phyloP scores from a whole-genome alignment of 2,888 invertebrate species.

The Tachystola acroxantha region DNA sequence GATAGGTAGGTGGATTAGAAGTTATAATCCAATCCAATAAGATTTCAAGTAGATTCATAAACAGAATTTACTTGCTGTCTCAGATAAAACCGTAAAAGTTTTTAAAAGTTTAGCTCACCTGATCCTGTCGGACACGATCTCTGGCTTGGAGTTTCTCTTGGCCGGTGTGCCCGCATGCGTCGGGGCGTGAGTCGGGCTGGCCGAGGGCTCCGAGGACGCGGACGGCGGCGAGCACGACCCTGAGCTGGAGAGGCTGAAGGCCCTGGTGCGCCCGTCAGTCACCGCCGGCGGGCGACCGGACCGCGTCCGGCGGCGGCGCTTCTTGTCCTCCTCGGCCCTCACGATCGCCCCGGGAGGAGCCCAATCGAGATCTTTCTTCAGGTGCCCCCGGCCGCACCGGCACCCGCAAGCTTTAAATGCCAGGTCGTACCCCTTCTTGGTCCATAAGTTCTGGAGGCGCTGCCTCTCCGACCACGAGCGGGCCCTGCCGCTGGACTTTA shows the following conservation, averaged over 20 bases:
- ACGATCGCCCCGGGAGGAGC: slow-evolving; percentile 83
- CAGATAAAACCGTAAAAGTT: too few relatives aligned
- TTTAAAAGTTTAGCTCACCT: too few relatives aligned
- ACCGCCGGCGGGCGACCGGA: slow-evolving; percentile 50
- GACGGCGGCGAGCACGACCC: slow-evolving; percentile 91
- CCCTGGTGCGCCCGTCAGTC: slow-evolving; percentile 79
- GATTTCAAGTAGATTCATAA: too few relatives aligned
- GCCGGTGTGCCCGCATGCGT: slow-evolving; percentile 68
- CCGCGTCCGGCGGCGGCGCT: slow-evolving; percentile 59
- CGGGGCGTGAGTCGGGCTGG: slow-evolving; percentile 83
- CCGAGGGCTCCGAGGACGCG: slow-evolving; percentile 85
- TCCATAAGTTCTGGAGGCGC: slow-evolving; percentile 96
- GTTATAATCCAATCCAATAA: too few relatives aligned
- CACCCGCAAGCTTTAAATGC: slow-evolving; percentile 97
- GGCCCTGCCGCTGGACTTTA: slow-evolving; percentile 94
- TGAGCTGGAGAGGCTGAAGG: slow-evolving; percentile 87
- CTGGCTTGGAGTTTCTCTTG: slow-evolving; percentile 87
- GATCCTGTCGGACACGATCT: slow-evolving; percentile 87
- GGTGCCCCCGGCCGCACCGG: slow-evolving; percentile 93
- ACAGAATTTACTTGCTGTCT: too few relatives aligned
- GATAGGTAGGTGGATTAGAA: too few relatives aligned
- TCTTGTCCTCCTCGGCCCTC: slow-evolving; percentile 65
- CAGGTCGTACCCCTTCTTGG: slow-evolving; percentile 97
- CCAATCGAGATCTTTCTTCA: slow-evolving; percentile 97
- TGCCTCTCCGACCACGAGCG: slow-evolving; percentile 97